phyloP scores from a whole-genome alignment of 2,113 vertebrate genomes.

The Laticauda laticaudata region DNA sequence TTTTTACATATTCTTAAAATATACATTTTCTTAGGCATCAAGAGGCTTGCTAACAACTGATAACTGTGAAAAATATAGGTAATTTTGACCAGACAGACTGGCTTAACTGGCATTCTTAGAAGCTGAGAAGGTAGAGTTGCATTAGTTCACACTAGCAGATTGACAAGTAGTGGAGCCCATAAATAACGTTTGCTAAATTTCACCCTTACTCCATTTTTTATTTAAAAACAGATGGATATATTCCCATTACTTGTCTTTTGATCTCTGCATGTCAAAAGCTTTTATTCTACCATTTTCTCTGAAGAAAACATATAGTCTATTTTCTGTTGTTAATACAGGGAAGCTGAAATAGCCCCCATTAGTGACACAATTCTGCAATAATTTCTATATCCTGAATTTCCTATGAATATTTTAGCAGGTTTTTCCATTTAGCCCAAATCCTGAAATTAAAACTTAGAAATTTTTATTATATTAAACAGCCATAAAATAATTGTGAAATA shows the following conservation, averaged over 20 bases:
- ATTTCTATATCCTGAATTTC: neutral
- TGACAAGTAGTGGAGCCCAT: neutral
- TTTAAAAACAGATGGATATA: neutral
- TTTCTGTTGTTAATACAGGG: neutral
- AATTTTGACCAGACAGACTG: neutral
- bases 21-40: neutral
- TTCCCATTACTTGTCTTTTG: neutral
- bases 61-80: neutral
- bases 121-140: neutral
- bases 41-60: neutral
- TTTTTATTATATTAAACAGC: neutral
- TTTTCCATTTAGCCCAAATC: neutral
- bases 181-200: neutral
- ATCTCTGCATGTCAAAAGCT: neutral
- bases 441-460: neutral
- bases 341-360: neutral
- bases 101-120: neutral
- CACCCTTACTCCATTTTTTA: neutral
- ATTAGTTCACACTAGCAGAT: neutral
- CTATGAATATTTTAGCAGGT: neutral
- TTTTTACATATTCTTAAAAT: neutral
- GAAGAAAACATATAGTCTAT: neutral
- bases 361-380: neutral
- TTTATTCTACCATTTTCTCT: neutral
- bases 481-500: neutral